Evolutionary conservation across 1,140 invertebrate genomes (phyloP).

Genomic region (Anagrus nilaparvatae): DNA sequence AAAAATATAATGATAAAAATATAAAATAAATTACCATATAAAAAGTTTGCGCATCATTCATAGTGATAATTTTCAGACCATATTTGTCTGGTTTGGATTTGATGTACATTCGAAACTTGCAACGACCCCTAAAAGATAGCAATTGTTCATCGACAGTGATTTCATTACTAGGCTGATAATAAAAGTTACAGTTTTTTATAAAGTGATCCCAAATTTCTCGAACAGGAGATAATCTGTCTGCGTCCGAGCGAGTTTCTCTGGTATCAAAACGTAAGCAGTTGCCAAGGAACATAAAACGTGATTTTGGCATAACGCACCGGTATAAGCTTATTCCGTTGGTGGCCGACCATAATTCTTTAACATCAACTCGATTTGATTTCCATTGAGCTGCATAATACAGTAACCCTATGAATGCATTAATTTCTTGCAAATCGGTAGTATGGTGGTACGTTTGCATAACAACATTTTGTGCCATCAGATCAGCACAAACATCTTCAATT

Average conservation of each 20-base stretch:
- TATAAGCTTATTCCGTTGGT: constrained; percentile 16
- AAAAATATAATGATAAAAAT: too few species aligned
- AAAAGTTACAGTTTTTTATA: constrained; percentile 12
- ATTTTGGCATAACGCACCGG: constrained; percentile 23
- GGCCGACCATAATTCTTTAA: constrained; percentile 7
- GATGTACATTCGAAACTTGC: constrained; percentile 28
- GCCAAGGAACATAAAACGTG: constrained; percentile 30
- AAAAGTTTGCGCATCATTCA: constrained; percentile 14
- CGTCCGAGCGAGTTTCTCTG: constrained; percentile 20
- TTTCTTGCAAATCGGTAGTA: constrained; percentile 6
- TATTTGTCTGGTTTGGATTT: constrained; percentile 31
- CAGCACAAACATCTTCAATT: constrained; percentile 6
- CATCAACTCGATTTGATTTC: constrained; percentile 6
- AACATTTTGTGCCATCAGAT: background rate
- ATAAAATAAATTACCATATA: too few species aligned
- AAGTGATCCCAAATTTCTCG: constrained; percentile 31
- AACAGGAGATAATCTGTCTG: constrained; percentile 28
- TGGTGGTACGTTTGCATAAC: constrained; percentile 9
- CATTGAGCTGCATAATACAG: constrained; percentile 11
- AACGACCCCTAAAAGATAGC: constrained; percentile 26
- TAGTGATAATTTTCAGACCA: constrained; percentile 8
- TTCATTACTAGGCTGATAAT: constrained; percentile 10
- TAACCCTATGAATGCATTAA: constrained; percentile 6
- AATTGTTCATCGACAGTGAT: constrained; percentile 31
- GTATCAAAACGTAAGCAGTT: constrained; percentile 30